phyloP scores from a whole-genome alignment of 1,140 invertebrate genomes.

The Drosophila pandora region DNA sequence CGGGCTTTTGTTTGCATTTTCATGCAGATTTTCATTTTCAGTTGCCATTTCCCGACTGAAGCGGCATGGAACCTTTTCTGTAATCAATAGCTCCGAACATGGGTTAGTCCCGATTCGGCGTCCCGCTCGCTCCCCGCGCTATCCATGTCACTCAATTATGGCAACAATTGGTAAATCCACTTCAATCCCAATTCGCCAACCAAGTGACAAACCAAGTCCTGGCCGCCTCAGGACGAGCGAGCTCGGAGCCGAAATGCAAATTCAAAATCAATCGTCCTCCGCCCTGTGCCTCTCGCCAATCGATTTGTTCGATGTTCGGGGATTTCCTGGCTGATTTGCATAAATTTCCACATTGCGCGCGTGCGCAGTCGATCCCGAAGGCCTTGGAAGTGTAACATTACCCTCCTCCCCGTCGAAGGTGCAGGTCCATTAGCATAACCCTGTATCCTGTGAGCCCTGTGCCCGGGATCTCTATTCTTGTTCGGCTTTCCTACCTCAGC shows the following conservation, averaged over 20 bases:
- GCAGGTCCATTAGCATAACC: slow-evolving; percentile 82
- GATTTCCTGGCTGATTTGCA: slow-evolving; percentile 63
- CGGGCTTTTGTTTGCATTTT: slow-evolving; percentile 75
- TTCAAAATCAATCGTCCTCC: slow-evolving; percentile 52
- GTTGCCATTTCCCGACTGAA: slow-evolving; percentile 51
- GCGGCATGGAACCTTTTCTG: slow-evolving; percentile 68
- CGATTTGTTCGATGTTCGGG: slow-evolving; percentile 59
- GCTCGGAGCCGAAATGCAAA: slow-evolving; percentile 13
- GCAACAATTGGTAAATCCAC: slow-evolving; percentile 79
- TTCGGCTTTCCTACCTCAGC: slow-evolving; percentile 19
- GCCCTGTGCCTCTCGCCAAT: slow-evolving; percentile 34
- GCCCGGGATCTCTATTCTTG: neutral
- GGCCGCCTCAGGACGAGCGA: neutral
- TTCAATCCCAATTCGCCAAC: slow-evolving; percentile 63
- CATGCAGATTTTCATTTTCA: slow-evolving; percentile 68
- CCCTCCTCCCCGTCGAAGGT: slow-evolving; percentile 39
- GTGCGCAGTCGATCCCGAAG: slow-evolving; percentile 50
- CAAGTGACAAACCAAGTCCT: slow-evolving; percentile 55
- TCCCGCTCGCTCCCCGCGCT: slow-evolving; percentile 18
- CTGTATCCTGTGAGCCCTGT: slow-evolving; percentile 15
- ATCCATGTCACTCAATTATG: slow-evolving; percentile 81
- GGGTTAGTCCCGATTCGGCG: slow-evolving; percentile 9
- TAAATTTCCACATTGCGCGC: slow-evolving; percentile 67
- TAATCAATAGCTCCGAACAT: slow-evolving; percentile 64
- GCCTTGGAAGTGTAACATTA: slow-evolving; percentile 22